Conservation (phyloP, 2,888 invertebrate species). For the Tribolium freemani region DNA sequence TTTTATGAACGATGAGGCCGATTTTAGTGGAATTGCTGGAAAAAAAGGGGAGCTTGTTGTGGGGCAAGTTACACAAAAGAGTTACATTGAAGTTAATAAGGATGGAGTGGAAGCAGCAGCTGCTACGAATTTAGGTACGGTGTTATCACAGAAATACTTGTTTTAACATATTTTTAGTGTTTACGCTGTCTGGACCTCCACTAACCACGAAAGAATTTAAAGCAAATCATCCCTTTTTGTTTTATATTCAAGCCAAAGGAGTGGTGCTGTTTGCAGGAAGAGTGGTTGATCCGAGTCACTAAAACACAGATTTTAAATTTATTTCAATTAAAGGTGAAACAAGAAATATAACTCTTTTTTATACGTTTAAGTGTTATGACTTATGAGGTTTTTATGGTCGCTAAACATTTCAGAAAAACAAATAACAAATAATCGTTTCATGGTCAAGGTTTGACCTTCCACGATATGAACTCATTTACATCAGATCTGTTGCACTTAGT, state of each 20-base stretch:
- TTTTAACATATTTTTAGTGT: background rate
- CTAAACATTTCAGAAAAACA: too few relatives aligned
- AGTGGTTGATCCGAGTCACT: background rate
- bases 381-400: too few relatives aligned
- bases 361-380: too few relatives aligned
- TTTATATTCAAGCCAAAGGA: constrained; percentile 9
- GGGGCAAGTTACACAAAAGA: background rate
- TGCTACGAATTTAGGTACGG: constrained; percentile 45
- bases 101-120: constrained; percentile 55
- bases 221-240: constrained; percentile 11
- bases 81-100: constrained; percentile 9
- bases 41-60: constrained; percentile 1
- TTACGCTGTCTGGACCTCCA: background rate
- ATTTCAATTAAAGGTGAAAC: too few relatives aligned
- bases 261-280: constrained; percentile 7
- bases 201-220: background rate
- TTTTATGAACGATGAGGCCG: background rate
- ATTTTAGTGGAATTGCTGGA: constrained; percentile 13
- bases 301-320: background rate
- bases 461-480: too few relatives aligned
- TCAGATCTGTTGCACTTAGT: too few relatives aligned
- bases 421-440: too few relatives aligned
- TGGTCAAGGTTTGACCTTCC: too few relatives aligned
- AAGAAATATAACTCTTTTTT: too few relatives aligned
- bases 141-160: background rate